Evolutionary conservation across 2,888 invertebrate species (phyloP).

Genomic region (Oscheius myriophilus): DNA sequence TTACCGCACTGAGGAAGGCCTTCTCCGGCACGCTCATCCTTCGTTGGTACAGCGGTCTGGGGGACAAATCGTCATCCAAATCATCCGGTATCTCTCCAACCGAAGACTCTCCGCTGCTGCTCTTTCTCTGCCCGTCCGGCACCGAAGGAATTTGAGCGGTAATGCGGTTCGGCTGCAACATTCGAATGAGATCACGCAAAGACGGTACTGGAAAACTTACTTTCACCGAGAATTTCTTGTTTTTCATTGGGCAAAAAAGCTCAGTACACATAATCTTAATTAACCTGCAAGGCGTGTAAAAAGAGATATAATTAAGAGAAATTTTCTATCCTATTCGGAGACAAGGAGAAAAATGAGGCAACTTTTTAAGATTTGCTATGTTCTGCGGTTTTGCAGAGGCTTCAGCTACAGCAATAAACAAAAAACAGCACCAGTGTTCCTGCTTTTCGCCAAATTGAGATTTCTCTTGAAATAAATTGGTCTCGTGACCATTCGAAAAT

Average conservation of each 20-base stretch:
- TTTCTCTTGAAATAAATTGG: too few species aligned
- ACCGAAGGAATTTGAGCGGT: too few species aligned
- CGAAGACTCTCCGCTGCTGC: conserved; percentile 15
- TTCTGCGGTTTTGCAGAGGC: too few species aligned
- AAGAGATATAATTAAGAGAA: too few species aligned
- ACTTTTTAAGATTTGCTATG: too few species aligned
- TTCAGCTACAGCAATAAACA: too few species aligned
- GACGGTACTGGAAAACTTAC: neutral
- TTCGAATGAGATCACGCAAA: neutral
- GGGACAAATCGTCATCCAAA: conserved; percentile 43
- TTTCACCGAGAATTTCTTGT: neutral
- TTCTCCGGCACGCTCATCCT: conserved; percentile 65
- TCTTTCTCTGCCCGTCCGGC: conserved; percentile 1
- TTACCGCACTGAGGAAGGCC: conserved; percentile 60
- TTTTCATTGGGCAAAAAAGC: neutral
- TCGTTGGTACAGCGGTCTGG: conserved; percentile 42
- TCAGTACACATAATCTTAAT: neutral
- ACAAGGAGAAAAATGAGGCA: too few species aligned
- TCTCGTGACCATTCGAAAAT: too few species aligned
- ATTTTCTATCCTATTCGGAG: too few species aligned
- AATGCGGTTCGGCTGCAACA: neutral
- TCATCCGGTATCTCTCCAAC: conserved; percentile 32
- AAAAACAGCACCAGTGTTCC: too few species aligned
- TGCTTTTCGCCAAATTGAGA: too few species aligned
- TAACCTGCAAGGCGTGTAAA: too few species aligned